Evolutionary conservation across 1,140 invertebrate genomes (phyloP), one percentile per base, ranked within the genome.

Genomic region (Drosophila fuyamai): DNA sequence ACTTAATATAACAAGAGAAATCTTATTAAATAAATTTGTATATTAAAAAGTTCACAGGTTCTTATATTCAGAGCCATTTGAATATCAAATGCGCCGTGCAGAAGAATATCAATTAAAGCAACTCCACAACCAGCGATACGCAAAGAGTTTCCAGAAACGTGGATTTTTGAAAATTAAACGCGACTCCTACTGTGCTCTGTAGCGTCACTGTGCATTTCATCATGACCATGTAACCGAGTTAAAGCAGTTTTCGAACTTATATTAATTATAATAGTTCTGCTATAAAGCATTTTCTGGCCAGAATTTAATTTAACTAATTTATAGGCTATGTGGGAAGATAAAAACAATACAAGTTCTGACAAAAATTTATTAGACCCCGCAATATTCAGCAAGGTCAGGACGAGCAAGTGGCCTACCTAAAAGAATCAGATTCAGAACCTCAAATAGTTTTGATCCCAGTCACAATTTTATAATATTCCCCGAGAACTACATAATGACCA

Each of bases 61-160:
- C 18, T 1, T 18, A 18, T 18, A 18, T 18, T 2, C 18, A 18
- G 18, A 18, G 18, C 2, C 18, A 18, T 1, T 18, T 18, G 18
- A 18, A 18, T 18, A 18, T 18, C 18, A 2, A 18, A 18, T 18
- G n/a, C n/a, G n/a, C n/a, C n/a, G n/a, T n/a, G n/a, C 1, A 29
- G 13, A 41, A 13, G 18, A 4, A 18, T 23, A 13, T 12, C 9
- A 23, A 12, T 7, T n/a, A 47, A 7, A 7, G 23, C 23, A 23
- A 48, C 23, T 27, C 0, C 50, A 32, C 9, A 14, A 32, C 59
- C 36, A 38, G 47, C 43, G 32, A 51, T 81, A 47, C 81, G 85
- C 14, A 54, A 80, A 70, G 62, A 80, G 55, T 85, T 90, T 47
- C 43, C 70, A 47, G 85, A 90, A 73, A 75, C 65, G 51, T 90